A percentile compares a stretch with the other conserved stretches of the same genome.
Conservation (phyloP, 1,140 invertebrate genomes). For the Homarus americanus region DNA sequence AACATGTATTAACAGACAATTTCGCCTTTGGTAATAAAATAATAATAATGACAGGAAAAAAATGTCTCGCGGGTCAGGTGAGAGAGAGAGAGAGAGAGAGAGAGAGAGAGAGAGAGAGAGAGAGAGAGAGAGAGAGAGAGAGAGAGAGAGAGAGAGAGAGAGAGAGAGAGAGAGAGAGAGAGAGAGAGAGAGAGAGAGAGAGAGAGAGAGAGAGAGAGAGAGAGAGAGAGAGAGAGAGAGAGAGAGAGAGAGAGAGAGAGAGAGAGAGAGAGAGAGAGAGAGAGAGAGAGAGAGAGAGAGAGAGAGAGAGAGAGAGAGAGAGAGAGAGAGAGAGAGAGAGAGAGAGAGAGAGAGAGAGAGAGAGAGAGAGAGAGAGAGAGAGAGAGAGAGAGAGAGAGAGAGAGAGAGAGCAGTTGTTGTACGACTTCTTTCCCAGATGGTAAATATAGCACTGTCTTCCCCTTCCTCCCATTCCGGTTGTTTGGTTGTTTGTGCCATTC, state of each 20-base stretch:
- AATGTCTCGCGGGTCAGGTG: no score
- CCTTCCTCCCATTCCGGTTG: no score
- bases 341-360: constrained; percentile 24
- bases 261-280: constrained; percentile 14
- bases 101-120: background rate
- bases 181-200: background rate
- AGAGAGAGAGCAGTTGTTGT: no score
- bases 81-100: no score
- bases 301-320: background rate
- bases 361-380: constrained; percentile 32
- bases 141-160: background rate
- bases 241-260: constrained; percentile 16
- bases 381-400: constrained; percentile 35
- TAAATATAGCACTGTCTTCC: no score
- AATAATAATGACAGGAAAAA: background rate
- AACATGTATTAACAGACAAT: background rate
- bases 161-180: background rate
- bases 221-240: constrained; percentile 1
- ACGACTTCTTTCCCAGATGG: no score
- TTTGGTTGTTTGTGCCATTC: no score
- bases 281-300: background rate
- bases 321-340: background rate
- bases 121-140: background rate
- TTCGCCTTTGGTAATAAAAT: background rate
- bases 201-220: background rate